Evolutionary conservation across 2,113 vertebrate species (phyloP).

Genomic region (Amphilophus citrinellus): DNA sequence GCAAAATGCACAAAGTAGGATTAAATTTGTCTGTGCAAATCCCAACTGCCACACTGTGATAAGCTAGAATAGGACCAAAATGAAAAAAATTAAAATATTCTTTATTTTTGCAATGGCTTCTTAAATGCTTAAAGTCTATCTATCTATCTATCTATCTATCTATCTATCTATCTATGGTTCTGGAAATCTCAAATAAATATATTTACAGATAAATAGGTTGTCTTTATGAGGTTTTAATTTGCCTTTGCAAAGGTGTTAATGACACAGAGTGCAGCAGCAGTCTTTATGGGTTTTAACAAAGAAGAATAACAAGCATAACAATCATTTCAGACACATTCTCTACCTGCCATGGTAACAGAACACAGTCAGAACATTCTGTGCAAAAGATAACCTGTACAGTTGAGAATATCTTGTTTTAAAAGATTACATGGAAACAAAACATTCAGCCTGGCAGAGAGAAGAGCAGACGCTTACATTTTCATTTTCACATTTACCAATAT

Average conservation of each 20-base stretch:
- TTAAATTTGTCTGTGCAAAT: neutral
- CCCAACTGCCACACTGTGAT: slow-evolving; percentile 13
- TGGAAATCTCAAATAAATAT: neutral
- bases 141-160: too few relatives aligned
- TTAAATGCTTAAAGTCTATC: neutral
- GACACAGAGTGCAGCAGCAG: neutral
- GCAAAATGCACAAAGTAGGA: neutral
- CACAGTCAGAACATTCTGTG: neutral
- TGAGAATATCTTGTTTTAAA: neutral
- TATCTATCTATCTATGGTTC: neutral
- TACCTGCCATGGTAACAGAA: neutral
- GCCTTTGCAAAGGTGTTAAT: neutral
- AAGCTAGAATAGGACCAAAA: neutral
- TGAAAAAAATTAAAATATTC: neutral
- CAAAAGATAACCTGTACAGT: neutral
- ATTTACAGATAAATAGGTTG: neutral
- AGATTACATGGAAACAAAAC: too few relatives aligned
- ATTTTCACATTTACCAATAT: neutral
- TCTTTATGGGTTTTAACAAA: neutral
- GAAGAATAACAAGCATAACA: neutral
- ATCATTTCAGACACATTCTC: neutral
- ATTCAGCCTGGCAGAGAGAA: neutral
- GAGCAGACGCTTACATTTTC: neutral
- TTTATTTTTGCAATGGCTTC: neutral
- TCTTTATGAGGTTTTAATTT: neutral